phyloP scores from a whole-genome alignment of 1,140 invertebrate genomes.

The Aphelinus certus region DNA sequence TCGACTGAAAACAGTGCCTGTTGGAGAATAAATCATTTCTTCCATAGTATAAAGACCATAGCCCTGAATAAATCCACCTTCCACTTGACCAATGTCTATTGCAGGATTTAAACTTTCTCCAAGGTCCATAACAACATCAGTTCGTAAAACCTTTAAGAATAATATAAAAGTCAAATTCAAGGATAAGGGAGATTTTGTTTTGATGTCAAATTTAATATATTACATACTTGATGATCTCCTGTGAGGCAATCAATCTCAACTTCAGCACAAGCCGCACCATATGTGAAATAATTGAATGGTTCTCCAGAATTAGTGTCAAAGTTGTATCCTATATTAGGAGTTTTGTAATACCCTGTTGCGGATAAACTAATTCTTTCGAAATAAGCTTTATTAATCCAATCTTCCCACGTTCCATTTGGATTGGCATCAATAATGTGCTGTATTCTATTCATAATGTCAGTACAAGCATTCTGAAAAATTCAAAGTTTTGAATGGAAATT shows the following conservation, averaged over 20 bases:
- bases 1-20: constrained; percentile 81
- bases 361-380: constrained; percentile 83
- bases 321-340: constrained; percentile 82
- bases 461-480: constrained; percentile 78
- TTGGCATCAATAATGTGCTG: constrained; percentile 80
- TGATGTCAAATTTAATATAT: not conserved
- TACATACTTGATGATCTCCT: constrained; percentile 80
- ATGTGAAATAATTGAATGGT: constrained; percentile 84
- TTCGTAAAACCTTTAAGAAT: constrained; percentile 74
- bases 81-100: constrained; percentile 66
- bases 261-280: constrained; percentile 80
- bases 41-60: constrained; percentile 93
- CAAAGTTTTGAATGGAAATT: no score
- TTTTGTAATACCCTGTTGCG: constrained; percentile 86
- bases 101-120: constrained; percentile 92
- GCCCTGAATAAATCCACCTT: constrained; percentile 93
- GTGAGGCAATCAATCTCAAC: constrained; percentile 91
- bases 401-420: constrained; percentile 85
- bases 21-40: constrained; percentile 86
- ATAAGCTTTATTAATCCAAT: constrained; percentile 87
- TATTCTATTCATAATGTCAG: constrained; percentile 79
- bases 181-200: not conserved
- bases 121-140: constrained; percentile 96
- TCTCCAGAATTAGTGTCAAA: constrained; percentile 76
- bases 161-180: constrained; percentile 23